These are phyloP conservation scores for Leuciscus idus DNA, from an alignment of 2,113 vertebrate species.

Conservation along the genomic window DNA sequence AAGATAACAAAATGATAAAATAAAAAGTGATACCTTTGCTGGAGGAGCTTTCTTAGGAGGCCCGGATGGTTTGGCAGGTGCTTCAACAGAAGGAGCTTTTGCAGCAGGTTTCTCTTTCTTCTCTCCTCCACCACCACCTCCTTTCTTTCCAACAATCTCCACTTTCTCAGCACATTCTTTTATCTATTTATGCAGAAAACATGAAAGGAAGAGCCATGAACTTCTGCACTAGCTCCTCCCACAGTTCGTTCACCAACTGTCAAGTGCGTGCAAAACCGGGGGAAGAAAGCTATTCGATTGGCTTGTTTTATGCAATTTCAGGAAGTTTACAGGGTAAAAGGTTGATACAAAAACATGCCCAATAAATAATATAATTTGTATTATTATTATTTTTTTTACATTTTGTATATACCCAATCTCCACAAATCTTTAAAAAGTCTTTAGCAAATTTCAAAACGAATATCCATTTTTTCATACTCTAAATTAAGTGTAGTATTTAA, in stretches of 20 bases:
- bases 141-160: conserved; percentile 84
- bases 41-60: conserved; percentile 81
- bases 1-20: neutral
- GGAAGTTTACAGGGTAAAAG: neutral
- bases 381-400: too few species aligned
- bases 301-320: neutral
- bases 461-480: too few species aligned
- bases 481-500: too few species aligned
- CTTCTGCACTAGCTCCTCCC: neutral
- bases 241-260: neutral
- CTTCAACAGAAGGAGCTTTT: conserved; percentile 78
- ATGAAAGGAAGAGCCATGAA: neutral
- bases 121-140: conserved; percentile 70
- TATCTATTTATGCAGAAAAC: conserved; percentile 76
- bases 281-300: neutral
- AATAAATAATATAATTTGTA: too few species aligned
- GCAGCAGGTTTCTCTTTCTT: conserved; percentile 83
- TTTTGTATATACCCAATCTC: too few species aligned
- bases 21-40: conserved; percentile 76
- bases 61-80: conserved; percentile 78
- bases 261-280: neutral
- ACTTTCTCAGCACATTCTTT: conserved; percentile 96
- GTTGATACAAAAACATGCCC: too few species aligned
- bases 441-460: too few species aligned
- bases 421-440: too few species aligned